A percentile compares a stretch with the other conserved stretches of the same genome.
Evolutionary conservation across 2,888 invertebrate species (phyloP).

Genomic region (Ditula angustiorana): DNA sequence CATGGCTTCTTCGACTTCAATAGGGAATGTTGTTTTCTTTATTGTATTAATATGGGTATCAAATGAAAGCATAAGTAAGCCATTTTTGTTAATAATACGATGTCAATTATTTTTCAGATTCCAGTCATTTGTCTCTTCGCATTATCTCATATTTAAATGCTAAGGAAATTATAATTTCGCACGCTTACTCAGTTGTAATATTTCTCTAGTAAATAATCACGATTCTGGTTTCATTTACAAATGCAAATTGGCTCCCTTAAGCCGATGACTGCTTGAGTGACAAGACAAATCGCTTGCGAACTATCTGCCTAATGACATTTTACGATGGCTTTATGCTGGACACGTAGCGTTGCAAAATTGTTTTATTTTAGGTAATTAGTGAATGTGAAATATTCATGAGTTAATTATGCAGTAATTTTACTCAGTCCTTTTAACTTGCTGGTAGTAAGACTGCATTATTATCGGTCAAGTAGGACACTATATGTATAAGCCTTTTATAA

Average conservation of each 20-base stretch:
- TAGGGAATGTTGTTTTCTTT: too few relatives aligned
- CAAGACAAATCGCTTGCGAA: constrained; percentile 73
- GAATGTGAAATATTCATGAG: constrained; percentile 20
- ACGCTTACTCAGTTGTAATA: neutral
- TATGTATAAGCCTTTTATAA: too few relatives aligned
- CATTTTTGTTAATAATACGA: too few relatives aligned
- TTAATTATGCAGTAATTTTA: neutral
- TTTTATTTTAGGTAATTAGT: constrained; percentile 40
- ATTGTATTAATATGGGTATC: too few relatives aligned
- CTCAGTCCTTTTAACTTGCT: neutral
- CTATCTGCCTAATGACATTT: constrained; percentile 70
- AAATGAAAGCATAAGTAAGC: too few relatives aligned
- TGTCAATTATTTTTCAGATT: too few relatives aligned
- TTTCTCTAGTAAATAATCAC: constrained; percentile 22
- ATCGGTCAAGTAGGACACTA: too few relatives aligned
- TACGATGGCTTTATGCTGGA: constrained; percentile 63
- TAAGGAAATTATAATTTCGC: too few relatives aligned
- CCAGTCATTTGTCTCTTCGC: too few relatives aligned
- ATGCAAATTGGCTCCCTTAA: constrained; percentile 72
- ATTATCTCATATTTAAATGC: too few relatives aligned
- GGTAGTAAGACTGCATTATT: neutral
- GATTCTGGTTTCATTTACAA: constrained; percentile 65
- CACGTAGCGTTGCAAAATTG: constrained; percentile 63
- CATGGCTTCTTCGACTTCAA: too few relatives aligned
- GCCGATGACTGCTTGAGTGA: constrained; percentile 66